Conservation (phyloP, 1,140 invertebrate species). For the Metaphire vulgaris region DNA sequence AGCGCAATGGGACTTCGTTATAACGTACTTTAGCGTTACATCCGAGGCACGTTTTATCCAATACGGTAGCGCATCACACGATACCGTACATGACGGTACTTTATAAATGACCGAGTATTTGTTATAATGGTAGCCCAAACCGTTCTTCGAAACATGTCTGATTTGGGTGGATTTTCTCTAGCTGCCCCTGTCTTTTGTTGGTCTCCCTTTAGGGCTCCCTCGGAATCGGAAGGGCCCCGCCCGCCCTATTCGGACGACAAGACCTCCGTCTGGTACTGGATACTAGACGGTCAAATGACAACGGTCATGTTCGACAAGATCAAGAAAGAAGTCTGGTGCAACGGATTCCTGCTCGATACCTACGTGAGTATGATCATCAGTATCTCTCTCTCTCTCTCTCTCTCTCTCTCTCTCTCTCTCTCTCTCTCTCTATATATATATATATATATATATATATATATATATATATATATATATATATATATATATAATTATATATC, state of each 20-base stretch:
- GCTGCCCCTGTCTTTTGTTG: too few species aligned
- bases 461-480: background rate
- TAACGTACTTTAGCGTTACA: too few species aligned
- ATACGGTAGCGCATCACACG: too few species aligned
- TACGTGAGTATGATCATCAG: conserved; percentile 4
- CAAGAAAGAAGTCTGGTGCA: conserved; percentile 26
- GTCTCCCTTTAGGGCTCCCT: background rate
- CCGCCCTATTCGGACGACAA: conserved; percentile 7
- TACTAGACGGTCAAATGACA: conserved; percentile 9
- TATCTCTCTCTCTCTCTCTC: background rate
- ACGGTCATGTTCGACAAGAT: conserved; percentile 19
- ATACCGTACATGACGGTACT: too few species aligned
- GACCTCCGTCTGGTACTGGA: conserved; percentile 24
- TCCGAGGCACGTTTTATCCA: too few species aligned
- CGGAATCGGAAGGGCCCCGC: background rate
- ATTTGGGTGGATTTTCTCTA: too few species aligned
- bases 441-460: background rate
- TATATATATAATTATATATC: too few species aligned
- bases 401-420: background rate
- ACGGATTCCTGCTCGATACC: conserved; percentile 21
- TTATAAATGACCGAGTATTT: too few species aligned
- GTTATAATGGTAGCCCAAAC: too few species aligned
- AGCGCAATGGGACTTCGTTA: too few species aligned
- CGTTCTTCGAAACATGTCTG: too few species aligned
- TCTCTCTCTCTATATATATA: background rate